Evolutionary conservation across 2,888 invertebrate species (phyloP), one percentile per base, ranked within the genome.

Genomic region (Noctua comes): DNA sequence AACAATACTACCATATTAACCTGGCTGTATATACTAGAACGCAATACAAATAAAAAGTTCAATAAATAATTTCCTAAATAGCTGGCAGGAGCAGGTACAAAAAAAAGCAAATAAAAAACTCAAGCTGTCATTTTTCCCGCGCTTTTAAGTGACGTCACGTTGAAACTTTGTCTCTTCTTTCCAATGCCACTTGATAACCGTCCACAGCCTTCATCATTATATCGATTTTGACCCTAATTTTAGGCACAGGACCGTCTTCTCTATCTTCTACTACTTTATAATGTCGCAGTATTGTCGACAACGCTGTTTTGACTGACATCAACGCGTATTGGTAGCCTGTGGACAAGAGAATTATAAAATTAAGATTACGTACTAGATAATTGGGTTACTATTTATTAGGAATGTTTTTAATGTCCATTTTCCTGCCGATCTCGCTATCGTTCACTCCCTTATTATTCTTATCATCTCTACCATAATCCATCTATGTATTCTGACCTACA

Each of bases 121-220:
- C 5, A 16, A 40, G 16, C 8, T 51, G 16, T 62, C n/a, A 64
- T 16, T 36, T 54, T 71, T 73, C 65, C 70, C 80, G 68, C 54
- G 31, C 43, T 11, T 46, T 73, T 73, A 13, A 18, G 7, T 31
- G 51, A 31, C 13, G 65, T 81, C 71, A 75, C 13, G 68, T 57
- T 36, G 72, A 36, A 68, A 65, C 65, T 71, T 69, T 85, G 48
- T 88, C 73, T 85, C 91, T 90, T 84, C 91, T 92, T 80, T 94
- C 92, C 59, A 96, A 83, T 16, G 93, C 91, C 1, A 96, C 73
- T 82, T 93, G 84, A 79, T 95, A 96, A 0, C 93, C 95, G 27
- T 96, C 95, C 0, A 93, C 94, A 1, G 94, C 95, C 83, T 96
- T 96, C 96, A 96, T 95, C 95, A 96, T 96, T 40, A 96, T 88